These are phyloP conservation scores for Bradypodion ventrale DNA, from an alignment of 2,797 vertebrate genomes.

Conservation along the genomic window DNA sequence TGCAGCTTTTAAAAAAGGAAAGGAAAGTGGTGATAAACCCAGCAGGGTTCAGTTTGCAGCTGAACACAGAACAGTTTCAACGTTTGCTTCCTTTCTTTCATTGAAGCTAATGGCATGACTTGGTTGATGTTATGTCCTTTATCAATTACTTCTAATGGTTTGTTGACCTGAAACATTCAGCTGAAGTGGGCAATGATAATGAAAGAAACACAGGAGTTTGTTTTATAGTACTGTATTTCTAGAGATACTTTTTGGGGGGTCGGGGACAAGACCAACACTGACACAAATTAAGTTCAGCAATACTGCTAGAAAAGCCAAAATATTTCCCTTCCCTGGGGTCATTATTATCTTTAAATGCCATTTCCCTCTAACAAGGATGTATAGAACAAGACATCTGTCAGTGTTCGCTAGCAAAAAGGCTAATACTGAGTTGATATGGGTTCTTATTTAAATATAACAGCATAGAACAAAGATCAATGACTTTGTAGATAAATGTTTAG, in stretches of 20 bases:
- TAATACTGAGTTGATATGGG: not conserved
- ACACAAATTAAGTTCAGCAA: not conserved
- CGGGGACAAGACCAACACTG: not conserved
- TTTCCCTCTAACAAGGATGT: conserved; percentile 39
- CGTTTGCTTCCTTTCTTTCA: conserved; percentile 71
- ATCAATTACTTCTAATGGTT: conserved; percentile 45
- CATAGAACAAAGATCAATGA: not conserved
- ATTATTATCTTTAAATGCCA: conserved; percentile 17
- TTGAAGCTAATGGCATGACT: conserved; percentile 60
- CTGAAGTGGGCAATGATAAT: conserved; percentile 36
- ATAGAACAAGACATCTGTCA: conserved; percentile 18
- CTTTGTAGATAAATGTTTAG: not conserved
- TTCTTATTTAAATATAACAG: not conserved
- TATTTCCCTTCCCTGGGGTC: conserved; percentile 37
- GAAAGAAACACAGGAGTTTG: conserved; percentile 30
- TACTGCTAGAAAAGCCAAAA: conserved; percentile 38
- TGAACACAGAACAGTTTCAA: conserved; percentile 65
- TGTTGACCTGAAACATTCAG: conserved; percentile 60
- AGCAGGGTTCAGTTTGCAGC: conserved; percentile 52
- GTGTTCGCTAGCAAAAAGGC: not conserved
- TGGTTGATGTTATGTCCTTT: conserved; percentile 51
- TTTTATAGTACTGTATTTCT: not conserved
- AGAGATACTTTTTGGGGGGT: not conserved
- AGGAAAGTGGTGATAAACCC: conserved; percentile 50
- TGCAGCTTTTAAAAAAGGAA: conserved; percentile 64